phyloP scores from a whole-genome alignment of 92 coral and sea anemone genomes.

The Muricea muricata region DNA sequence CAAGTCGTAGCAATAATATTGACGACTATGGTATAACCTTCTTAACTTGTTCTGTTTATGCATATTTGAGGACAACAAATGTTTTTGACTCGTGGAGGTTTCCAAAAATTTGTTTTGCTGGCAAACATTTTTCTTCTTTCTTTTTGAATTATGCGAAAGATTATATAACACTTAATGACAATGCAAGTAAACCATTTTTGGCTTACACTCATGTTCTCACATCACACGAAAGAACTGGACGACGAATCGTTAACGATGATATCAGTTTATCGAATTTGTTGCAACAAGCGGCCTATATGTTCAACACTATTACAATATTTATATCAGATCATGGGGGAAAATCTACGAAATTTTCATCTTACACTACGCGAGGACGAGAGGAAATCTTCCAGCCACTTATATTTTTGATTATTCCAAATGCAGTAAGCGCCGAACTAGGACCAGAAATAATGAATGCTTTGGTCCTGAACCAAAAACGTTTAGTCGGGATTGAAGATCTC shows the following conservation, averaged over 20 bases:
- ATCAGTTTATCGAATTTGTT: slow-evolving; percentile 66
- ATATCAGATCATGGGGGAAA: slow-evolving; percentile 93
- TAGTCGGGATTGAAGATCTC: slow-evolving; percentile 73
- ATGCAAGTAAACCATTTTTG: slow-evolving; percentile 67
- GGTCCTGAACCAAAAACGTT: slow-evolving; percentile 76
- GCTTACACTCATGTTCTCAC: slow-evolving; percentile 87
- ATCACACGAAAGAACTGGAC: slow-evolving; percentile 84
- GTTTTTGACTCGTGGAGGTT: slow-evolving; percentile 58
- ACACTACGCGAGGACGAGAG: slow-evolving; percentile 72
- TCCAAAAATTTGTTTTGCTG: slow-evolving; percentile 70
- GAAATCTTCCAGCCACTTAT: slow-evolving; percentile 87
- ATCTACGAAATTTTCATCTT: slow-evolving; percentile 76
- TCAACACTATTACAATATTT: slow-evolving; percentile 76
- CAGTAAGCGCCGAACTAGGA: slow-evolving; percentile 76
- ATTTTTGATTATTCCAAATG: slow-evolving; percentile 86
- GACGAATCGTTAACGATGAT: slow-evolving; percentile 75
- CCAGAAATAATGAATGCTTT: slow-evolving; percentile 69
- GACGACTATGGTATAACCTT: slow-evolving; percentile 76
- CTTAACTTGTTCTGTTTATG: slow-evolving; percentile 75
- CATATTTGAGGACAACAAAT: slow-evolving; percentile 65
- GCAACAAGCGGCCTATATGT: slow-evolving; percentile 61
- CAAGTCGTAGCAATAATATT: slow-evolving; percentile 40
- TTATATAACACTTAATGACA: slow-evolving; percentile 61
- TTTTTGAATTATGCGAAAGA: slow-evolving; percentile 66
- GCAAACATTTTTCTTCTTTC: slow-evolving; percentile 74